Evolutionary conservation across 2,113 vertebrate genomes (phyloP).

Genomic region (Oncorhynchus masou): DNA sequence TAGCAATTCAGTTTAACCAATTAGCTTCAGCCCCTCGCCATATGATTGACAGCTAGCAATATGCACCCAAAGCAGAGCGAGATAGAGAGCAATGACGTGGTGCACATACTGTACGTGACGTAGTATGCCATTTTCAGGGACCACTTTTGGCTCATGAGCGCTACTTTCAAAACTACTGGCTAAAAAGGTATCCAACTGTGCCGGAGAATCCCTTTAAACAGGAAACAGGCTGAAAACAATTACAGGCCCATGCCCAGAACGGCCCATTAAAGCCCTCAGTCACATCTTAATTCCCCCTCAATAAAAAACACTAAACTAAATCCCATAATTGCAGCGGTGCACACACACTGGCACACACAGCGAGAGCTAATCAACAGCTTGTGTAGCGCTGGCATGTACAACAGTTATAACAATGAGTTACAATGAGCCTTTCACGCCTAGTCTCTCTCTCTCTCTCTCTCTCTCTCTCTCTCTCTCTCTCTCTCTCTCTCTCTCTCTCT

Average conservation of each 20-base stretch:
- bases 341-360: conserved; percentile 48
- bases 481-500: background rate
- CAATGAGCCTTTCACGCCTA: conserved; percentile 23
- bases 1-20: too few relatives aligned
- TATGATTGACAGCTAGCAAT: too few relatives aligned
- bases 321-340: conserved; percentile 52
- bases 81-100: too few relatives aligned
- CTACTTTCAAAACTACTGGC: too few relatives aligned
- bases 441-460: background rate
- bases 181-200: too few relatives aligned
- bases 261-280: conserved; percentile 20
- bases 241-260: conserved; percentile 13
- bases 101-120: too few relatives aligned
- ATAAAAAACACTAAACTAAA: conserved; percentile 39
- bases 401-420: conserved; percentile 55
- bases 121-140: too few relatives aligned
- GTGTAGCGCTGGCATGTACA: conserved; percentile 57
- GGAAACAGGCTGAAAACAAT: conserved; percentile 39
- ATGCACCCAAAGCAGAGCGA: too few relatives aligned
- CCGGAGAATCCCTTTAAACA: conserved; percentile 36
- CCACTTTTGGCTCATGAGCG: too few relatives aligned
- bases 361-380: conserved; percentile 59
- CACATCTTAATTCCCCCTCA: conserved; percentile 16
- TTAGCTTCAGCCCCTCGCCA: too few relatives aligned
- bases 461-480: background rate